Evolutionary conservation across 2,113 vertebrate genomes (phyloP), one percentile per base, ranked within the genome.

Genomic region (Ophthalmotilapia sp.): DNA sequence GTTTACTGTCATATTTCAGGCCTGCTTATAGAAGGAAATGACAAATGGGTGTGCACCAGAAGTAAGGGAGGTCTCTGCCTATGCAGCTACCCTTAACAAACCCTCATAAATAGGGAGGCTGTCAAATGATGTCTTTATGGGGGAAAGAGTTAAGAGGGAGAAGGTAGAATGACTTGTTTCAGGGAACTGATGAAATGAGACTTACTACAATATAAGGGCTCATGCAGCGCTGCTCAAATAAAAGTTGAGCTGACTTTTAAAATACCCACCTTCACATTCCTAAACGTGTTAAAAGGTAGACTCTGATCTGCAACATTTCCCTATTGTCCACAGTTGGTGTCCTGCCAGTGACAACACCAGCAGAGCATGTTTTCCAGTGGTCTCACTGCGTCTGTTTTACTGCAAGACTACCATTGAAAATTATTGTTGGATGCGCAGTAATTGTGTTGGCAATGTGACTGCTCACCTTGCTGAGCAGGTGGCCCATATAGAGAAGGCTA

Each of bases 91-190:
- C 17, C 60, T 65, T 7, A n/a, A 60, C 31, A 36, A 62, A 12
- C 10, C 0, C 33, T 65, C 33, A n/a, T 38, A 65, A 65, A 38
- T 38, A 65, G 19, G 33, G 19, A 65, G 6, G 33, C 6, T 7
- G 0, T 65, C 19, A 65, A 38, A 38, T 38, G 6, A 0, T 65
- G 19, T 65, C 0, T 65, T 65, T 38, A 5, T n/a, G 31, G 33
- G 60, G 60, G 33, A 65, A 38, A 38, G 19, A 65, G 6, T 38
- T 65, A n/a, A 65, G 31, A 65, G 13, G 68, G 68, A 73, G 40
- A 73, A 45, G 40, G 21, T 17, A 45, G 21, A 45, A 45, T 15
- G 38, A 15, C 40, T 73, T 10, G 13, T 73, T 73, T 73, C 13
- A 45, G 38, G 21, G 7, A 45, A 15, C 14, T 0, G 38, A 73